Base-by-base conservation (phyloP, 2,888 invertebrate species). In the Xestia rhomboidea region DNA sequence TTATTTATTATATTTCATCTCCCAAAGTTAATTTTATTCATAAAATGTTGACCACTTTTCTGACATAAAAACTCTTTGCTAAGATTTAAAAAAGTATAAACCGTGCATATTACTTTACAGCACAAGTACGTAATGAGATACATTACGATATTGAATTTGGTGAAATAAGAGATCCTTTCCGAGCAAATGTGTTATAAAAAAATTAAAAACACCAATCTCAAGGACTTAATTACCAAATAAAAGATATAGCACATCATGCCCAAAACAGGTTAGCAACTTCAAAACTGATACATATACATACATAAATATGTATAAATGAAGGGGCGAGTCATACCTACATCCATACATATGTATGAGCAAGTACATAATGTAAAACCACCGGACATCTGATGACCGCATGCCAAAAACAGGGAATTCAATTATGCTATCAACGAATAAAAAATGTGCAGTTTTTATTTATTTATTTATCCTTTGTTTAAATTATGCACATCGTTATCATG, bases 331-430 rank as follows among this genome's bases (percentile, higher is more conserved):
- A 64, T 64, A 72, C 70, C 34, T 34, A 34, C 34, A 4, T 34
- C 34, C 34, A 34, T 34, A 34, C 68, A 83, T 78, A 70, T 73
- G 38, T 63, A 76, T 76, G 51, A 63, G 51, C 27, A 18, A 64
- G 15, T 81, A 76, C 5, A 85, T 69, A 76, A 73, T 81, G 51
- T 76, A 71, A 64, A 70, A 64, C 46, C 76, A 70, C 76, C 77
- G 85, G 78, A 76, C 85, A 75, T 71, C 62, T 63, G 77, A 76
- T 84, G 76, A 86, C 86, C 77, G 64, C 82, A 76, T 62, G 69
- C 57, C 80, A 64, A 84, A 86, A 86, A 81, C 87, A 79, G 84
- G 60, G 76, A 88, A 88, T 84, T 88, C 51, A 60, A 84, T 82
- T 74, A 60, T 51, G 49, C 66, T 79, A 82, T 81, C 77, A 77